Evolutionary conservation across 2,888 invertebrate species (phyloP), one percentile per base, ranked within the genome.

Genomic region (Drosophila mulleri): DNA sequence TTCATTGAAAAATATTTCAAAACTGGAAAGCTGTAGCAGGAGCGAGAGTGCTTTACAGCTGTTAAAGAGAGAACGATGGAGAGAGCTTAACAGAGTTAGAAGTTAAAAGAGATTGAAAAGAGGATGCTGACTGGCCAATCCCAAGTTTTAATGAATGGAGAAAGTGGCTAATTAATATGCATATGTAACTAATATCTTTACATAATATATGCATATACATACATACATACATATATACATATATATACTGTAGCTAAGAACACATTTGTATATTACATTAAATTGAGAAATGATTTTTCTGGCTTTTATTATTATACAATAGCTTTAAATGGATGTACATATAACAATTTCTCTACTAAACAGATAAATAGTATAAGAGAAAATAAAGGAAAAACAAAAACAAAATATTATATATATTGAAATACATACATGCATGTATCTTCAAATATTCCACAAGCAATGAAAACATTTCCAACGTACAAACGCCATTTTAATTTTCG

Each of bases 1-100:
- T 62, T 63, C 47, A 69, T 67, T 69, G 35, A 52, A 29, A 48
- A 59, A 68, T 26, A n/a, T 41, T 57, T 35, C 11, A 32, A 47
- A 54, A n/a, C 44, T 45, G 37, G n/a, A 53, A 67, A 58, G 58
- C 63, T 47, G 37, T 20, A 11, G 23, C 44, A 57, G 42, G 56
- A 62, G 26, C 29, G 47, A 61, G 6, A 37, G n/a, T 37, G 37
- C 60, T 59, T 59, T 29, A 26, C 59, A 48, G 26, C 14, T 48
- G 48, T 26, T 7, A 29, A 16, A 23, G 16, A 8, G 45, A 7
- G 7, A 16, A 2, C 12, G 11, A 20, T 16, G 44, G 45, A 48
- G 39, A 20, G 37, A 45, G 5, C 7, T 29, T 29, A 29, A 29
- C 32, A 32, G n/a, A 61, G 14, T 18, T 37, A 20, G 39, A 48